Base-by-base conservation (phyloP, 2,797 vertebrate species). In the Malacoctenus gilli region DNA sequence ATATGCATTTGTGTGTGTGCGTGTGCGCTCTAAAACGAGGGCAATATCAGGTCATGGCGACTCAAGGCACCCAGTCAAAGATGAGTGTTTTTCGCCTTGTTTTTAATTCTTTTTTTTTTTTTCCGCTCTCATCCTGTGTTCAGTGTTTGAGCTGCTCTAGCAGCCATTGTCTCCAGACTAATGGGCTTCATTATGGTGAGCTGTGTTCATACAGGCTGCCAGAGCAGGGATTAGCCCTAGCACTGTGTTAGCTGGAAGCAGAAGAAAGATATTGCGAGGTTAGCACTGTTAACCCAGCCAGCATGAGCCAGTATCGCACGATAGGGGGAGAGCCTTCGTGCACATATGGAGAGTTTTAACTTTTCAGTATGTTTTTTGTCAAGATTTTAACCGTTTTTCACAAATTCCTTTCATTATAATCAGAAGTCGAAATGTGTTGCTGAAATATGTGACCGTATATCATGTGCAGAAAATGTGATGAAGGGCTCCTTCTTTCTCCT, bases 101-200 rank as follows among this genome's bases (percentile, higher is more conserved):
- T 28, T 28, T 75, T 54, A 47, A 19, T 22, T 15, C 10, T n/a
- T n/a, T n/a, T n/a, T n/a, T n/a, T 10, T 28, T 23, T 28, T 35
- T 39, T 31, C 36, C 18, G 3, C 19, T 35, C 43, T 56, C 66
- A 43, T 62, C 50, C 42, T 47, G 28, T 42, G 61, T 76, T 76
- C 57, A 41, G 53, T 59, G 65, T 81, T 72, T 75, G 44, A 79
- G 76, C 77, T 78, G 65, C 59, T 41, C 68, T 87, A 82, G 82
- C 74, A 83, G 75, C 69, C 69, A 75, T 89, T 86, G 88, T 90
- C 80, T 88, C 68, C 68, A 84, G 74, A 76, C 84, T 90, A 89
- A 92, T 90, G 74, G 88, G 85, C 80, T 87, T 90, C 79, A 89
- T 89, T 90, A 89, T 86, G 73, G 79, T 69, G 66, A 80, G 80